Conservation (phyloP, 1,140 invertebrate genomes). For the Harpegnathos saltator region DNA sequence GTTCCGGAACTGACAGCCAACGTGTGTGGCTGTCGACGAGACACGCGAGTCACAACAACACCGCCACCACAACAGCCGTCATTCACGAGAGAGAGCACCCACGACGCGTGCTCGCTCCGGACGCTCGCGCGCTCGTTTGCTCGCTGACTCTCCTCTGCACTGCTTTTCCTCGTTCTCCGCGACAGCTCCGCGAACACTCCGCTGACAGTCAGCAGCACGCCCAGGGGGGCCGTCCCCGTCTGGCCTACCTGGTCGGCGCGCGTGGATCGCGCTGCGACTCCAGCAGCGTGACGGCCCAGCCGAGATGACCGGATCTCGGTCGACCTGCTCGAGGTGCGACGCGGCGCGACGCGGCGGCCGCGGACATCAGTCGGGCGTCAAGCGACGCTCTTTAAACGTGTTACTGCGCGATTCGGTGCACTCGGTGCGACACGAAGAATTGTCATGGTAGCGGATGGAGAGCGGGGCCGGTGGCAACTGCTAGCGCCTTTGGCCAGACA, state of each 20-base stretch:
- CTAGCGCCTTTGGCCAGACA: conserved; percentile 65
- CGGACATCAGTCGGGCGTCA: conserved; percentile 39
- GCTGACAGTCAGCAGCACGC: conserved; percentile 17
- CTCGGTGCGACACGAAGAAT: conserved; percentile 63
- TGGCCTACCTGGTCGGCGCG: conserved; percentile 9
- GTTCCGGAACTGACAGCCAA: conserved; percentile 59
- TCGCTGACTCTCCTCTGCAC: too few species aligned
- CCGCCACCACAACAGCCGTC: conserved; percentile 58
- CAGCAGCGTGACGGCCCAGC: conserved; percentile 2
- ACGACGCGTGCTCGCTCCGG: conserved; percentile 55
- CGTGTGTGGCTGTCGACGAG: conserved; percentile 24
- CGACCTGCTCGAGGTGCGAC: conserved; percentile 26
- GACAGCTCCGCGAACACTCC: conserved; percentile 18
- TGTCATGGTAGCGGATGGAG: conserved; percentile 66
- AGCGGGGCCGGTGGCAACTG: conserved; percentile 68
- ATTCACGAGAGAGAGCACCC: conserved; percentile 51
- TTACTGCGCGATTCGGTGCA: conserved; percentile 33
- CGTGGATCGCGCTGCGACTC: background rate
- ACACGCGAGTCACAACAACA: conserved; percentile 67
- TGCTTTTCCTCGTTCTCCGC: background rate
- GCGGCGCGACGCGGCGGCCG: background rate
- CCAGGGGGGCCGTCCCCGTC: conserved; percentile 9
- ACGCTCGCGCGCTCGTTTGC: conserved; percentile 1
- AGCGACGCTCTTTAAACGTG: conserved; percentile 40
- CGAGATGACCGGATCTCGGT: conserved; percentile 25